Base-by-base conservation (phyloP, 2,888 invertebrate species). In the Nematopogon swammerdamellus region DNA sequence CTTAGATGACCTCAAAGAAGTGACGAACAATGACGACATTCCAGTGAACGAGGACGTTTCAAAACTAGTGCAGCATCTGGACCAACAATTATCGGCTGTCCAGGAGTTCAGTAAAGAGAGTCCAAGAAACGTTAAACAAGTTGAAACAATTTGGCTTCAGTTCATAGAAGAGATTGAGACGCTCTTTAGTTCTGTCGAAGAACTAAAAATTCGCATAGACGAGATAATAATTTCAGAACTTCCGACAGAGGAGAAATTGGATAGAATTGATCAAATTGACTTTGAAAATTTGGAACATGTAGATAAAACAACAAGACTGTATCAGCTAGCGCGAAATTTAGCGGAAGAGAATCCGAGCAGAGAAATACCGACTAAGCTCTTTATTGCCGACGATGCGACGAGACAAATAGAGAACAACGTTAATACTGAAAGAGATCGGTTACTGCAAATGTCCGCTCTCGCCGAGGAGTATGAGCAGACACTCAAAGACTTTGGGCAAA, bases 381-480 rank as follows among this genome's bases (percentile, higher is more conserved):
- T 86, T 60, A 64, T 67, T 11, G 82, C 85, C 44, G 84, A 87
- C 52, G 91, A 91, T 56, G 77, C 81, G 17, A 85, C 85, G 1
- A 86, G 84, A 62, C 83, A 85, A 57, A 80, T 91, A 6, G 90
- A 91, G 56, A 85, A 87, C 55, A 79, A 81, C 18, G 85, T 93
- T 8, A 80, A 81, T 25, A 76, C 82, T 5, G 91, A 93, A 70
- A 82, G 91, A 52, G 91, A 92, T 53, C 85, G 89, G 48, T 77
- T 92, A 0, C 67, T 92, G 4, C 91, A 92, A 63, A 65, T 91
- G 18, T 80, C 89, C 19, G 84, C 89, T 0, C 69, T 94, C 48
- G 88, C 89, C 1, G 92, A 92, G 59, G 94, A 95, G 63, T 95
- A 95, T 63, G 91, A 91, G 61, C 91, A 93, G 67, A 93, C 92